phyloP scores from a whole-genome alignment of 2,888 invertebrate genomes.

The Sericinus montela region DNA sequence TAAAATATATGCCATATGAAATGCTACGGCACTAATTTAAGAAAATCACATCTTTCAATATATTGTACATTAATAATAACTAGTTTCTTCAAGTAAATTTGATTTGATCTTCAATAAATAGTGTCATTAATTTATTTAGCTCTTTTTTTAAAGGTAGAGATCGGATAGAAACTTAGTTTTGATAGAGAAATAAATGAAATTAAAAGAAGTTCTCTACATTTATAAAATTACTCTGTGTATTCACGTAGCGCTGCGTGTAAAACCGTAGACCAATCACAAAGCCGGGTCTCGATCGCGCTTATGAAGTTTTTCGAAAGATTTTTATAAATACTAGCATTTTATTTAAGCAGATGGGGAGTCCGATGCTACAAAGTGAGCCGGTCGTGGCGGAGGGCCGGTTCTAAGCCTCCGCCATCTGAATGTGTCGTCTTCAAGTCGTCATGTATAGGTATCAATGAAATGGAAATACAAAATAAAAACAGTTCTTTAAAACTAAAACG shows the following conservation, averaged over 20 bases:
- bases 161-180: too few species aligned
- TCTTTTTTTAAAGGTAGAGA: too few species aligned
- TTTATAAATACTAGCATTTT: conserved; percentile 27
- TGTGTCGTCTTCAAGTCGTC: conserved; percentile 40
- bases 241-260: background rate
- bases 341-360: conserved; percentile 35
- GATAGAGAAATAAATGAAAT: too few species aligned
- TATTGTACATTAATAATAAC: too few species aligned
- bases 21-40: too few species aligned
- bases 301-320: conserved; percentile 34
- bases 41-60: too few species aligned
- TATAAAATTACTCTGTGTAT: background rate
- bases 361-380: conserved; percentile 45
- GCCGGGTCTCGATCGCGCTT: conserved; percentile 49
- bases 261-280: conserved; percentile 32
- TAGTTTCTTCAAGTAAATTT: too few species aligned
- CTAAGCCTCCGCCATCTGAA: conserved; percentile 45
- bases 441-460: conserved; percentile 44
- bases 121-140: too few species aligned
- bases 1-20: too few species aligned
- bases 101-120: too few species aligned
- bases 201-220: background rate
- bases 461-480: conserved; percentile 35
- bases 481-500: conserved; percentile 40
- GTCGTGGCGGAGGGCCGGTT: conserved; percentile 45